phyloP scores from a whole-genome alignment of 2,888 invertebrate species.

The Harpalus rufipes region DNA sequence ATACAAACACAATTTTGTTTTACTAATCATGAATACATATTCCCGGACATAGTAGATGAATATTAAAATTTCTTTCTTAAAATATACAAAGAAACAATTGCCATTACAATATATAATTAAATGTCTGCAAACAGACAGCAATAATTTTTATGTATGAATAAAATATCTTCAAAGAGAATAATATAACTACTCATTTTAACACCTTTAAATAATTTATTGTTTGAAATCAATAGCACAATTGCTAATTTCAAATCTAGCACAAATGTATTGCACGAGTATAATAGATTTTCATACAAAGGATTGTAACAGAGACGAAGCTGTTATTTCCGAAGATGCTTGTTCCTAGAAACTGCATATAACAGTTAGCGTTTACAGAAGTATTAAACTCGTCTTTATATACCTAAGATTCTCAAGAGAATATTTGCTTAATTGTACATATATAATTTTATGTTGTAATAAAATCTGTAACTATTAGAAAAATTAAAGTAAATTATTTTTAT shows the following conservation, averaged over 20 bases:
- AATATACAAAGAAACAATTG: background rate
- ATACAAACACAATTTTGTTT: background rate
- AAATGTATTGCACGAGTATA: background rate
- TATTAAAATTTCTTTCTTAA: background rate
- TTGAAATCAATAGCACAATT: background rate
- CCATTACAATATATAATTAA: background rate
- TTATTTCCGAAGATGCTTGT: conserved; percentile 14
- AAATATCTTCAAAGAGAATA: background rate
- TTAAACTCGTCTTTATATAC: conserved; percentile 28
- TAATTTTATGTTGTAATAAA: conserved; percentile 45
- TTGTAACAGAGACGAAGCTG: background rate
- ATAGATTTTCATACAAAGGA: background rate
- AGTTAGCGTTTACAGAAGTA: conserved; percentile 34
- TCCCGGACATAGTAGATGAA: background rate
- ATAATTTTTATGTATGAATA: background rate
- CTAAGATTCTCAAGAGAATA: conserved; percentile 40
- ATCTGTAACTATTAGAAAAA: conserved; percentile 47
- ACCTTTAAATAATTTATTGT: background rate
- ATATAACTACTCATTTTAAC: background rate
- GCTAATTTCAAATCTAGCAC: background rate
- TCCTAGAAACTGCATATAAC: conserved; percentile 15
- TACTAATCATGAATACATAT: background rate
- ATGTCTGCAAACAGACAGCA: background rate
- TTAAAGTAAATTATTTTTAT: conserved; percentile 19
- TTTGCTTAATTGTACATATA: conserved; percentile 42